These are phyloP conservation scores for Cotesia chilonis DNA, from an alignment of 1,140 invertebrate genomes.

Conservation along the genomic window DNA sequence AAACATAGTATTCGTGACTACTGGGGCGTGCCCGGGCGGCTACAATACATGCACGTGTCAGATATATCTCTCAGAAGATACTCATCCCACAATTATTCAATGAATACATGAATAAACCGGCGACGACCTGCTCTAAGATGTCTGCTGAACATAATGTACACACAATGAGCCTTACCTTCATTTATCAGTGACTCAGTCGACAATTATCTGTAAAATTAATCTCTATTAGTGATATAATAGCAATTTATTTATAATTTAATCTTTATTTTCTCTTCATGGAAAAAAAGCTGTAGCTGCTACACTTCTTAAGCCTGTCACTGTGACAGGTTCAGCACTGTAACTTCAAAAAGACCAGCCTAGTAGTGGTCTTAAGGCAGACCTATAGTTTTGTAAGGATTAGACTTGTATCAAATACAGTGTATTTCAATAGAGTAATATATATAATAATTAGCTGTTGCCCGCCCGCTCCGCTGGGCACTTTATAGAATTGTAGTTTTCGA, in stretches of 20 bases:
- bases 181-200: constrained; percentile 12
- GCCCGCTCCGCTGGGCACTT: no score
- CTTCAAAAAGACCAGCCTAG: no score
- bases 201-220: not conserved
- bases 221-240: no score
- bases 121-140: not conserved
- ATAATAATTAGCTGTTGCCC: no score
- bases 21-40: not conserved
- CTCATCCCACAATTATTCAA: constrained; percentile 46
- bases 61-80: constrained; percentile 15
- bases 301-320: no score
- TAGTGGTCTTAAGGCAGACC: no score
- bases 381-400: no score
- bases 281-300: not conserved
- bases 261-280: constrained; percentile 3
- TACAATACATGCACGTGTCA: constrained; percentile 9
- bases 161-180: constrained; percentile 21
- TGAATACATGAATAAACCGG: constrained; percentile 46
- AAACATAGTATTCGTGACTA: not conserved
- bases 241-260: not conserved
- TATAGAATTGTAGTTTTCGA: no score
- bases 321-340: no score
- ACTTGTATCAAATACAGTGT: no score
- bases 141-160: constrained; percentile 41
- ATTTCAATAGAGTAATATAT: no score